Conservation (phyloP, 2,888 invertebrate genomes). For the Balanococcus diminutus region DNA sequence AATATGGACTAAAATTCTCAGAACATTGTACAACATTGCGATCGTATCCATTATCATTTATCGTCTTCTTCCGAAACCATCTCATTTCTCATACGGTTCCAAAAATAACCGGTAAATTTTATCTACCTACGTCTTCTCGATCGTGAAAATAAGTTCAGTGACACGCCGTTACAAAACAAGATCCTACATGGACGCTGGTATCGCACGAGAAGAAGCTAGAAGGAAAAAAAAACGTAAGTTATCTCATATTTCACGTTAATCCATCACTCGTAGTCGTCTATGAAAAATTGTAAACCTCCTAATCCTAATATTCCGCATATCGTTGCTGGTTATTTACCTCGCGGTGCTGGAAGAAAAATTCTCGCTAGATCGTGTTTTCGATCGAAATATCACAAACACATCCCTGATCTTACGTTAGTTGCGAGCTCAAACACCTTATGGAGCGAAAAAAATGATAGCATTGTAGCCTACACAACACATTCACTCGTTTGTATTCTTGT, state of each 20-base stretch:
- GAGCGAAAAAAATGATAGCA: constrained; percentile 7
- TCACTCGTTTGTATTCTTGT: background rate
- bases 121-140: background rate
- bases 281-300: constrained; percentile 6
- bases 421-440: constrained; percentile 28
- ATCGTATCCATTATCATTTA: background rate
- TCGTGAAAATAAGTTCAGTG: background rate
- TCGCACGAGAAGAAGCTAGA: background rate
- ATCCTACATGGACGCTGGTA: background rate
- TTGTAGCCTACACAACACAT: background rate
- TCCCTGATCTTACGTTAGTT: background rate
- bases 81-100: background rate
- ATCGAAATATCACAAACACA: constrained; percentile 5
- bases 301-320: background rate
- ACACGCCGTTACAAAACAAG: background rate
- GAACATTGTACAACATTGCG: background rate
- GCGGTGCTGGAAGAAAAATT: background rate
- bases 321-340: background rate
- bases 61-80: background rate
- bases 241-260: constrained; percentile 26
- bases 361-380: background rate
- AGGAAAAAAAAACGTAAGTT: background rate
- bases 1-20: background rate
- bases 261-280: background rate
- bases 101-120: background rate